Percentiles rank a stretch among this genome's conserved stretches.
Evolutionary conservation across 2,888 invertebrate genomes (phyloP).

Genomic region (Busseola fusca): DNA sequence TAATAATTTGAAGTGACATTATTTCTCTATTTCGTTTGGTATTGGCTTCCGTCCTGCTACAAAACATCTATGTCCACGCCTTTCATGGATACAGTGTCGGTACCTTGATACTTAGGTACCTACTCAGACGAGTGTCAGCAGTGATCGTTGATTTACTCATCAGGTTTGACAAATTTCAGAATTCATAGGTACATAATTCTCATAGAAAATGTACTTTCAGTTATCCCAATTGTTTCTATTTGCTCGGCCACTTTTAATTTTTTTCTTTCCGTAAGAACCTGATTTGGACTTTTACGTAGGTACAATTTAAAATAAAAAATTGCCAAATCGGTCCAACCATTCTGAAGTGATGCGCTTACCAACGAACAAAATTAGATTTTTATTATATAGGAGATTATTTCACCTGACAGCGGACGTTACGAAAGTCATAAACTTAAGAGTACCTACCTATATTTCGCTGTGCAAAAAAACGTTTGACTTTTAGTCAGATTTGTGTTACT

Average conservation of each 20-base stretch:
- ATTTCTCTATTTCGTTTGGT: slow-evolving; percentile 42
- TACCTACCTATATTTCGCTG: neutral
- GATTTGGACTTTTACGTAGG: neutral
- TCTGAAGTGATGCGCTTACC: neutral
- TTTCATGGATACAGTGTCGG: slow-evolving; percentile 5
- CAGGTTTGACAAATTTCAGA: neutral
- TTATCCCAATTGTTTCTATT: neutral
- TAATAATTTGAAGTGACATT: slow-evolving; percentile 51
- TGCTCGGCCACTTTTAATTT: neutral
- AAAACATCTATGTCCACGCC: slow-evolving; percentile 34
- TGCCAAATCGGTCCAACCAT: neutral
- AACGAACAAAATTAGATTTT: neutral
- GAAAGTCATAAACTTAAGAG: neutral
- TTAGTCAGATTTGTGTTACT: too few relatives aligned
- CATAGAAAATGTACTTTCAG: neutral
- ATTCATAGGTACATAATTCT: neutral
- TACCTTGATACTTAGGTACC: neutral
- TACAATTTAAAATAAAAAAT: neutral
- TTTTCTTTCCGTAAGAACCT: neutral
- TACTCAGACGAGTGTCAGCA: neutral
- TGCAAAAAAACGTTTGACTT: neutral
- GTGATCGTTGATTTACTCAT: neutral
- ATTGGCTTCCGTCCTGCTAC: slow-evolving; percentile 9
- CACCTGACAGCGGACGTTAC: too few relatives aligned
- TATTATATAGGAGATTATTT: neutral